These are phyloP conservation scores for Anguilla pacifica DNA, from an alignment of 2,797 vertebrate species.

Conservation along the genomic window DNA sequence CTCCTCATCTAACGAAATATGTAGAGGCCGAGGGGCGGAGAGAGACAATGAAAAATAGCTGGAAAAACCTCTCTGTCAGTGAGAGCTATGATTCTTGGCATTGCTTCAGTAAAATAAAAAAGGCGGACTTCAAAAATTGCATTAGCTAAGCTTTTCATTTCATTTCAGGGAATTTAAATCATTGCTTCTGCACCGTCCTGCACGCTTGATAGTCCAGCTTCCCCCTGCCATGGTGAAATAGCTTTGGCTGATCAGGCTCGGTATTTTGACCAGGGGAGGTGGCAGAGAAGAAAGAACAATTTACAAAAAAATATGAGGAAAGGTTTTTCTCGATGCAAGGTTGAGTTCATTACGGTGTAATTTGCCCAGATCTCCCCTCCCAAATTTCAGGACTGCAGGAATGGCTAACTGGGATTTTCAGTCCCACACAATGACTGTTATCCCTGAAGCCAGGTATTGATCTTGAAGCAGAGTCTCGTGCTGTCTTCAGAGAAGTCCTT, in stretches of 20 bases:
- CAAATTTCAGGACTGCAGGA: not conserved
- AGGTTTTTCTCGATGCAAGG: constrained; percentile 1
- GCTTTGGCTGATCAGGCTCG: constrained; percentile 24
- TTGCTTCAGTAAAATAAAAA: constrained; percentile 41
- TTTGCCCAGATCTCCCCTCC: not conserved
- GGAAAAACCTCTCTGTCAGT: constrained; percentile 38
- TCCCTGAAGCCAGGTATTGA: constrained; percentile 29
- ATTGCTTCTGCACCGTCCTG: constrained; percentile 40
- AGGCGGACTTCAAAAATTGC: constrained; percentile 47
- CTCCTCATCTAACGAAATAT: constrained; percentile 25
- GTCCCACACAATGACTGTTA: constrained; percentile 22
- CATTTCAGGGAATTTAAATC: constrained; percentile 50
- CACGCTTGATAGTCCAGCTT: constrained; percentile 33
- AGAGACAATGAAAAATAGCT: constrained; percentile 24
- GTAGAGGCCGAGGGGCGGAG: constrained; percentile 22
- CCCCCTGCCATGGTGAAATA: constrained; percentile 31
- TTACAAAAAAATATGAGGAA: constrained; percentile 29
- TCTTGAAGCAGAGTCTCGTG: constrained; percentile 20
- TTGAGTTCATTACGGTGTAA: not conserved
- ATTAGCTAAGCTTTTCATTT: constrained; percentile 50
- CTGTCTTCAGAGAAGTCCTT: constrained; percentile 33
- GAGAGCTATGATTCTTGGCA: constrained; percentile 52
- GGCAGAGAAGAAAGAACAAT: constrained; percentile 25
- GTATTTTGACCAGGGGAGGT: constrained; percentile 38
- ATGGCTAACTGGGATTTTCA: constrained; percentile 39